These are phyloP conservation scores for Tupaia chinensis DNA, from an alignment of 2,113 vertebrate genomes.

Conservation along the genomic window DNA sequence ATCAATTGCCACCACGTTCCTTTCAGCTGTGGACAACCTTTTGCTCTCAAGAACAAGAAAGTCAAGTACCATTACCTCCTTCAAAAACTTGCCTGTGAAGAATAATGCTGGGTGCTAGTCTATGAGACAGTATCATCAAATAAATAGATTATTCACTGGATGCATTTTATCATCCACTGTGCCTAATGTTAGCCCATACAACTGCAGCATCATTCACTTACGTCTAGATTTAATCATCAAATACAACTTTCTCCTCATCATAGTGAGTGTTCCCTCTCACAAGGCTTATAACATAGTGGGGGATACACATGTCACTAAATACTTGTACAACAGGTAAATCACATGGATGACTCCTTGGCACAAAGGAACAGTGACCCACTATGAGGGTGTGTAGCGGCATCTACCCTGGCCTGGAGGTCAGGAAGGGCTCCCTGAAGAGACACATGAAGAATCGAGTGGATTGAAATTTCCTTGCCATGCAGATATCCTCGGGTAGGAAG, in stretches of 20 bases:
- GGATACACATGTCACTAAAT: background rate
- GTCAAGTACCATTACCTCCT: too few relatives aligned
- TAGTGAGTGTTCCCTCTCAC: too few relatives aligned
- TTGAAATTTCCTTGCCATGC: background rate
- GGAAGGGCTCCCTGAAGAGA: background rate
- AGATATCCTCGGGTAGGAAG: background rate
- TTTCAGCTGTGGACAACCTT: background rate
- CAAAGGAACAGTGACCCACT: background rate
- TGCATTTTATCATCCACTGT: too few relatives aligned
- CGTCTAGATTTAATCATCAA: too few relatives aligned
- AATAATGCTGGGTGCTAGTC: too few relatives aligned
- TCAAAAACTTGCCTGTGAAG: background rate
- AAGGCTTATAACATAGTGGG: too few relatives aligned
- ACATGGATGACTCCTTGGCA: background rate
- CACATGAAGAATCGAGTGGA: background rate
- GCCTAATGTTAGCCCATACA: too few relatives aligned
- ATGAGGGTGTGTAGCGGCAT: background rate
- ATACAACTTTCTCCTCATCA: too few relatives aligned
- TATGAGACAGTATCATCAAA: too few relatives aligned
- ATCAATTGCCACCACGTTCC: fast-evolving
- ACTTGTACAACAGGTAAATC: background rate
- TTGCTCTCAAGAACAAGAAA: background rate
- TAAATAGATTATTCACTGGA: too few relatives aligned
- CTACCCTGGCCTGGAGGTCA: background rate
- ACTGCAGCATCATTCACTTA: too few relatives aligned